Evolutionary conservation across 1,140 invertebrate genomes (phyloP), one percentile per base, ranked within the genome.

Genomic region (Solenopsis invicta): DNA sequence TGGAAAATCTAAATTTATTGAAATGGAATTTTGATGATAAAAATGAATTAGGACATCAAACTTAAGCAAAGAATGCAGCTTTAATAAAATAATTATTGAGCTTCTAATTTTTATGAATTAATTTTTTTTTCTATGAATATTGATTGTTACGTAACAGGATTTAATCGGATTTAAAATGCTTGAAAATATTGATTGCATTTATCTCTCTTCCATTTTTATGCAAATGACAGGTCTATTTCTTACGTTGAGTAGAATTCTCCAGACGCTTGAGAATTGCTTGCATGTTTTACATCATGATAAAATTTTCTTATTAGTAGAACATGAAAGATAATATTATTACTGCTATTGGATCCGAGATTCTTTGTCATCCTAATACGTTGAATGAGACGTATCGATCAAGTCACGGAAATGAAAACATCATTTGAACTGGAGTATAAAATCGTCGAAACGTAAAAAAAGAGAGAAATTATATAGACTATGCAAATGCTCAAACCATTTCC

Each of bases 71-170:
- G 1, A 45, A 18, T 16, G 56, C 5, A 74, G 48, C 3, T 76
- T 59, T 59, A 8, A 12, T 59, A 45, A 76, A 37, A 59, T 24
- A 54, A n/a, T 29, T 34, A 2, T 56, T 12, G 34, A 54, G 2
- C 10, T n/a, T 74, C 9, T 37, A 54, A 18, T 37, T 37, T 37
- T 54, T 5, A 54, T 34, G 0, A 56, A 75, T 56, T 75, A 56
- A 75, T 37, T 37, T 48, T 69, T 37, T 74, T 82, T 82, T 72
- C 67, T 24, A 16, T 12, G 29, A 54, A 75, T 41, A 37, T 74
- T 62, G n/a, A 41, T 61, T 61, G 45, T 16, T 29, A 13, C 1
- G 9, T 74, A 74, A 24, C 21, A 9, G 13, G 16, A 24, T 48
- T 59, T 59, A 72, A 82, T 82, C 1, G 4, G 2, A 72, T 1